phyloP scores from a whole-genome alignment of 2,113 vertebrate genomes.

The Spea multiplicata region DNA sequence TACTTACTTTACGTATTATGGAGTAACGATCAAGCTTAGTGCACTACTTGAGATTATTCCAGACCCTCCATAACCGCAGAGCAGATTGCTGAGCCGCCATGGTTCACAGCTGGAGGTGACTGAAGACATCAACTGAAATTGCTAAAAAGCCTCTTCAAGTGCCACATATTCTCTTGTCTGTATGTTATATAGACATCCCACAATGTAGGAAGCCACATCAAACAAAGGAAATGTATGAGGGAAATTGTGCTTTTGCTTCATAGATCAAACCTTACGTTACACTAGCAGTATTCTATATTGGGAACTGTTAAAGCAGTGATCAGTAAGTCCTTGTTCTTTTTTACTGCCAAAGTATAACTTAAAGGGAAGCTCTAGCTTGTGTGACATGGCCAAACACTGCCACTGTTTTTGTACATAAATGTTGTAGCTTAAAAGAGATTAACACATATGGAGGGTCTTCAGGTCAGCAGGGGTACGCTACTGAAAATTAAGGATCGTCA shows the following conservation, averaged over 20 bases:
- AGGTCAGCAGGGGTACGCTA: too few species aligned
- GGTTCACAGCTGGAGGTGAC: constrained; percentile 40
- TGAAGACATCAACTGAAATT: constrained; percentile 33
- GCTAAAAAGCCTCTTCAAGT: constrained; percentile 34
- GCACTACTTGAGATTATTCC: constrained; percentile 34
- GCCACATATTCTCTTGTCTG: constrained; percentile 27
- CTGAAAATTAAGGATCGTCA: too few species aligned
- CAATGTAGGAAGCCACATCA: constrained; percentile 10
- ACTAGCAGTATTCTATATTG: constrained; percentile 8
- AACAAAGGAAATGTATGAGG: neutral
- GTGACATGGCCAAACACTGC: too few species aligned
- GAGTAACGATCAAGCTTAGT: constrained; percentile 19
- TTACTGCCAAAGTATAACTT: too few species aligned
- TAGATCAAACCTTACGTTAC: constrained; percentile 1
- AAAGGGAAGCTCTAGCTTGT: too few species aligned
- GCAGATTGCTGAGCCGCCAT: constrained; percentile 31
- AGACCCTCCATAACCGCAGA: constrained; percentile 20
- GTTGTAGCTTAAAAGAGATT: too few species aligned
- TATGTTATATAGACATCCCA: neutral
- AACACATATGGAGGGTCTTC: too few species aligned
- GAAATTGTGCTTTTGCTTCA: neutral
- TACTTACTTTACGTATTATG: constrained; percentile 5
- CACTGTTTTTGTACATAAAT: too few species aligned
- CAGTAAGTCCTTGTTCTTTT: neutral
- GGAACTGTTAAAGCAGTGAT: constrained; percentile 1